Percentiles rank a stretch among this genome's conserved stretches.
Conservation (phyloP, 2,797 vertebrate genomes). For the Valencia hispanica region DNA sequence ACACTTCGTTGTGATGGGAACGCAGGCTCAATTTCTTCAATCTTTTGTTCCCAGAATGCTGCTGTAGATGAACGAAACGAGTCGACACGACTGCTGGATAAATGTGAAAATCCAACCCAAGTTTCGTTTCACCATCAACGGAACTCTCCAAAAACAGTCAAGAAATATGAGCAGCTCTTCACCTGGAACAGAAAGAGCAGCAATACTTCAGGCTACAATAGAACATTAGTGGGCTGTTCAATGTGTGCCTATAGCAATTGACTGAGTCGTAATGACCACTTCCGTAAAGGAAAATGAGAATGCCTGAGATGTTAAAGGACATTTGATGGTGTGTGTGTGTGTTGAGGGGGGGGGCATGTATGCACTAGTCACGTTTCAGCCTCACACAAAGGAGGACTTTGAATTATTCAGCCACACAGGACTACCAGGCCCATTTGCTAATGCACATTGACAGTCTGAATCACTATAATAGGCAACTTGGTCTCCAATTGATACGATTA, state of each 20-base stretch:
- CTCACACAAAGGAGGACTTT: constrained; percentile 40
- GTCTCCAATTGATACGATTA: constrained; percentile 71
- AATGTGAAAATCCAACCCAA: neutral
- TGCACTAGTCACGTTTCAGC: constrained; percentile 42
- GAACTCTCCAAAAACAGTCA: neutral
- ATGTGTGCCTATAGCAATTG: constrained; percentile 2
- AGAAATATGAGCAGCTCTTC: neutral
- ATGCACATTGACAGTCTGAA: constrained; percentile 66
- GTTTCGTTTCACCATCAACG: neutral
- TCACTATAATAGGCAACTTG: constrained; percentile 67
- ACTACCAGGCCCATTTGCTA: constrained; percentile 61
- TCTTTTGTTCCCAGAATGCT: neutral
- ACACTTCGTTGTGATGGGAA: neutral
- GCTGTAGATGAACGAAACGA: neutral
- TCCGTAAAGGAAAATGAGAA: constrained; percentile 20
- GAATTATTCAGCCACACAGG: constrained; percentile 51
- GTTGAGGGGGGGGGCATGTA: neutral
- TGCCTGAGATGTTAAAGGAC: constrained; percentile 13
- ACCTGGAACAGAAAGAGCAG: constrained; percentile 1
- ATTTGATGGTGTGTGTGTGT: constrained; percentile 15
- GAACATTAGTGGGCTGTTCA: constrained; percentile 13
- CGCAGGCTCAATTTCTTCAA: no score
- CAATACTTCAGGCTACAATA: constrained; percentile 1
- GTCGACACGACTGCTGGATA: neutral
- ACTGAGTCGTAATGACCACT: constrained; percentile 11